Base-by-base conservation (phyloP, 2,888 invertebrate genomes). In the Adelphocoris suturalis region DNA sequence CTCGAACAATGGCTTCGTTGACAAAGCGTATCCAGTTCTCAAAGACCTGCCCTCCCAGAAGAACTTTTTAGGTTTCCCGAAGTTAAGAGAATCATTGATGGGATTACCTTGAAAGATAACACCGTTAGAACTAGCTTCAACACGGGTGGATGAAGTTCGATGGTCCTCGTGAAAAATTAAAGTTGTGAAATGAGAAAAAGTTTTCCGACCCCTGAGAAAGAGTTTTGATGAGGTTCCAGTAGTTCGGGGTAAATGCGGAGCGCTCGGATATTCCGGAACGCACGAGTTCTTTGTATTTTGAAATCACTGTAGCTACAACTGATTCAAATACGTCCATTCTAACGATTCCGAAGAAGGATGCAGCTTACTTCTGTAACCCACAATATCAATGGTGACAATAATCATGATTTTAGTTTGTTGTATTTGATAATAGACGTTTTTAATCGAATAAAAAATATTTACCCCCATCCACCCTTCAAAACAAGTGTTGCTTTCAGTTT, bases 101-200 rank as follows among this genome's bases (percentile, higher is more conserved):
- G 78, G 78, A 78, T 78, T 78, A 78, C 78, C 78, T 78, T 78
- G 78, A 78, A 78, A 78, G 78, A 78, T 78, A 78, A 78, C 78
- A 78, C 78, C 78, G 78, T 47, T 46, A 28, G 78, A 78, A 46
- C 46, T 78, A 47, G 46, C 47, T 78, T 47, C 46, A 47, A 78
- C 78, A 47, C 78, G 78, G 47, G 47, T 78, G 78, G 46, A 19
- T 78, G 78, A 19, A 47, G 78, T 78, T 78, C 78, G 78, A 78
- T 78, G 78, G 78, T 78, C 78, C 47, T 47, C 46, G 47, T 78
- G 78, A 78, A 78, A 78, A 78, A 78, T 78, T 78, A 78, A 78
- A 78, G 46, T 78, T 78, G 78, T 78, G 78, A 78, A 47, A 78
- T 78, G 78, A 78, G 78, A 78, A 78, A 78, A 78, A 78, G 78